Percentiles rank a stretch among this genome's conserved stretches.
Evolutionary conservation across 2,113 vertebrate species (phyloP).

Genomic region (Baryphthengus martii): DNA sequence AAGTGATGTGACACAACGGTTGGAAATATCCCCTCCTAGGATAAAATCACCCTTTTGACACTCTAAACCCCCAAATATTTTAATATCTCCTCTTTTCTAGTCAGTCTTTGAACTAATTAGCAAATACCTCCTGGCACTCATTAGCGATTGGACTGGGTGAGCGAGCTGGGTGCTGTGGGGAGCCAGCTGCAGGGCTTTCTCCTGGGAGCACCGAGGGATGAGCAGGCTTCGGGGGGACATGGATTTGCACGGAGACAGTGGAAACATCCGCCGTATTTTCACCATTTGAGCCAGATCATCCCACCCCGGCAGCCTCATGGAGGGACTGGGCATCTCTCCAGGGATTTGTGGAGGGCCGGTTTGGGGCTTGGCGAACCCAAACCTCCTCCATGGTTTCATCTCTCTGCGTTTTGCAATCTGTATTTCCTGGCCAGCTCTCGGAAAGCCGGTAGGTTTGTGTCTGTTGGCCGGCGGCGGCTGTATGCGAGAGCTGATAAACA

Average conservation of each 20-base stretch:
- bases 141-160: neutral
- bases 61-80: neutral
- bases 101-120: neutral
- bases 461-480: neutral
- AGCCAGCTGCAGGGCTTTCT: neutral
- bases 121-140: neutral
- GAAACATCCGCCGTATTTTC: neutral
- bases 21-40: neutral
- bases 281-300: rapidly evolving
- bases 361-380: rapidly evolving
- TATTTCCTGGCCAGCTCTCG: neutral
- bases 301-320: rapidly evolving
- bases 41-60: neutral
- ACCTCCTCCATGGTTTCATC: neutral
- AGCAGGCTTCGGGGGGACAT: neutral
- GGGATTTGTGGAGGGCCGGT: rapidly evolving
- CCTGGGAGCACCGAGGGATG: neutral
- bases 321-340: too few species aligned
- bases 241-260: neutral
- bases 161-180: neutral
- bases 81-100: neutral
- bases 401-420: rapidly evolving
- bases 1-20: neutral
- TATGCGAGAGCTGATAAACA: neutral
- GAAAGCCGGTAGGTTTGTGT: neutral